These are phyloP conservation scores for Choreutis nemorana DNA, from an alignment of 2,888 invertebrate species.

Conservation along the genomic window DNA sequence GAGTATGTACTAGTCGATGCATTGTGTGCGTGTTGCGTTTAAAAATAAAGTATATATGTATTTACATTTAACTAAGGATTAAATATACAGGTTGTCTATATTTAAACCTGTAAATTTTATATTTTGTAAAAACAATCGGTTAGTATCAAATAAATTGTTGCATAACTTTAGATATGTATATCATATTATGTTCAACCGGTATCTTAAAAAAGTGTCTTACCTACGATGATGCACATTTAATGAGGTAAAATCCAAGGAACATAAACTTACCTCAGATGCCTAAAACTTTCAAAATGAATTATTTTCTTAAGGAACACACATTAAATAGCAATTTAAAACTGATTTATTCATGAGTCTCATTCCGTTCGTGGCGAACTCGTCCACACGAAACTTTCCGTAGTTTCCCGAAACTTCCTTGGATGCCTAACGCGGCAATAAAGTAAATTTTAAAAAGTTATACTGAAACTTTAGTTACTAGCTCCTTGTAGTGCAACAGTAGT, in stretches of 20 bases:
- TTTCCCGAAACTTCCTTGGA: too few species aligned
- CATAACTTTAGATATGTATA: background rate
- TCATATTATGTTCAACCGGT: background rate
- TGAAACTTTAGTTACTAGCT: conserved; percentile 4
- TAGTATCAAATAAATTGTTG: background rate
- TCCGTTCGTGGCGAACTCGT: too few species aligned
- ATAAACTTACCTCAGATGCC: too few species aligned
- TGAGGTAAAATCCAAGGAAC: background rate
- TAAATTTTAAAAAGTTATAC: conserved; percentile 20
- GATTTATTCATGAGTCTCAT: too few species aligned
- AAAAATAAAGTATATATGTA: background rate
- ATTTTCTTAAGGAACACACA: too few species aligned
- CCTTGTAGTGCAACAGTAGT: conserved; percentile 28
- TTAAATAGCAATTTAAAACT: too few species aligned
- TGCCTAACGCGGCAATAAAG: conserved; percentile 27
- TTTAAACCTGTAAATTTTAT: conserved; percentile 1
- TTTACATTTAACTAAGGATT: background rate
- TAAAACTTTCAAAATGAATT: too few species aligned
- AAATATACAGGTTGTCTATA: background rate
- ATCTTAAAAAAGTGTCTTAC: background rate
- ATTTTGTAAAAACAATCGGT: too few species aligned
- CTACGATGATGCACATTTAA: background rate
- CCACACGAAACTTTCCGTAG: too few species aligned
- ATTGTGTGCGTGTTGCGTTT: background rate
- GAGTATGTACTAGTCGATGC: too few species aligned